Evolutionary conservation across 2,888 invertebrate species (phyloP), one percentile per base, ranked within the genome.

Genomic region (Dorcus hopei): DNA sequence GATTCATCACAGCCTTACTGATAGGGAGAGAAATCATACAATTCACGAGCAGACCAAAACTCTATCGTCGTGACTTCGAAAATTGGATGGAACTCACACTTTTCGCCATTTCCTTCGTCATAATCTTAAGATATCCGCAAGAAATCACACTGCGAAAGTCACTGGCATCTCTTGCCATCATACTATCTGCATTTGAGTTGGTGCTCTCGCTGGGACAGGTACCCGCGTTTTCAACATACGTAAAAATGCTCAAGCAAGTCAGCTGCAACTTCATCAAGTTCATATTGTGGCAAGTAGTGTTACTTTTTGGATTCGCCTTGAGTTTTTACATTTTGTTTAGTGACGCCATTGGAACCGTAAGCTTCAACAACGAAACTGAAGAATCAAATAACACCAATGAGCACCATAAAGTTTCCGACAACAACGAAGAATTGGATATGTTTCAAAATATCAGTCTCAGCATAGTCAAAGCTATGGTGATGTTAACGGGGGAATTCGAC

Each of bases 401-500:
- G 9, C 47, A 14, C 14, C 14, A 50, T 33, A 19, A 38, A 4
- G 3, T n/a, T 9, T 41, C 61, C 2, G 75, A 72, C 0, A 80
- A 79, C 14, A 83, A 85, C 0, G 83, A 82, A 11, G 84, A 84
- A 56, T 85, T 87, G 65, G 84, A 87, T 53, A 86, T 86, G 65
- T 92, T 92, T 67, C 80, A 82, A 2, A 84, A 87, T 74, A 89
- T 90, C 0, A 86, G 85, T 3, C 81, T 84, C 59, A 88, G 91
- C 0, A 72, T 92, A 41, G 90, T 93, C 66, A 93, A 92, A 78
- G 92, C 91, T 0, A 86, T 92, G 19, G 89, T 92, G 1, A 93
- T 93, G 93, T 80, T 93, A 64, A 92, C 92, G 0, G 93, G 93
- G 9, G 93, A 93, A 77, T 91, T 92, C 67, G 92, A 93, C 70